Percentiles rank a stretch among this genome's conserved stretches.
Conservation (phyloP, 2,797 vertebrate genomes). For the Caiman crocodilus region DNA sequence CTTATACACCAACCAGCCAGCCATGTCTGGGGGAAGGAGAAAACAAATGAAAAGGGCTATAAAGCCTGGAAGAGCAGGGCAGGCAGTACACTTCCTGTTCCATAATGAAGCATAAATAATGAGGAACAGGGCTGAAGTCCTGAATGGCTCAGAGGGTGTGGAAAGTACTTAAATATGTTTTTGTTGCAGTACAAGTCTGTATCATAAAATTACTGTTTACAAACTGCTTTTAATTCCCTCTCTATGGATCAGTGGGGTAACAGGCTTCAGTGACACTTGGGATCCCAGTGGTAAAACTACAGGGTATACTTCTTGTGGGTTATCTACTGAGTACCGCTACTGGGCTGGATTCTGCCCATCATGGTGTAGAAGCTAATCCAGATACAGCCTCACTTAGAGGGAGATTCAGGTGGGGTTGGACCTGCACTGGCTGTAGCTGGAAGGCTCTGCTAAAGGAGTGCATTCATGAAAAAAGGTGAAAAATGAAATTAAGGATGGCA, state of each 20-base stretch:
- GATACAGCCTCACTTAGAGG: background rate
- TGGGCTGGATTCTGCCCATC: background rate
- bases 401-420: background rate
- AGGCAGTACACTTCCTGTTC: background rate
- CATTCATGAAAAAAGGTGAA: background rate
- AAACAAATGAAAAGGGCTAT: background rate
- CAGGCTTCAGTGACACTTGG: background rate
- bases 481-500: too few relatives aligned
- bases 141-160: background rate
- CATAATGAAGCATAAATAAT: background rate
- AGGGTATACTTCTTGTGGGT: background rate
- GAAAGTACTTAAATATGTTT: background rate
- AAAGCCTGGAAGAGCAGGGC: background rate
- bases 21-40: background rate
- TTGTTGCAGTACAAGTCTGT: background rate
- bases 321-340: background rate
- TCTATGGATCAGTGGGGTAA: background rate
- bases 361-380: background rate
- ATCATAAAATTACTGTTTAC: background rate
- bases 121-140: background rate
- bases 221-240: background rate
- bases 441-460: background rate
- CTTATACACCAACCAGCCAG: background rate
- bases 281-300: background rate
- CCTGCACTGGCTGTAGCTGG: rapidly evolving